Evolutionary conservation across 2,888 invertebrate species (phyloP), one percentile per base, ranked within the genome.

Genomic region (Idaea dimidiata): DNA sequence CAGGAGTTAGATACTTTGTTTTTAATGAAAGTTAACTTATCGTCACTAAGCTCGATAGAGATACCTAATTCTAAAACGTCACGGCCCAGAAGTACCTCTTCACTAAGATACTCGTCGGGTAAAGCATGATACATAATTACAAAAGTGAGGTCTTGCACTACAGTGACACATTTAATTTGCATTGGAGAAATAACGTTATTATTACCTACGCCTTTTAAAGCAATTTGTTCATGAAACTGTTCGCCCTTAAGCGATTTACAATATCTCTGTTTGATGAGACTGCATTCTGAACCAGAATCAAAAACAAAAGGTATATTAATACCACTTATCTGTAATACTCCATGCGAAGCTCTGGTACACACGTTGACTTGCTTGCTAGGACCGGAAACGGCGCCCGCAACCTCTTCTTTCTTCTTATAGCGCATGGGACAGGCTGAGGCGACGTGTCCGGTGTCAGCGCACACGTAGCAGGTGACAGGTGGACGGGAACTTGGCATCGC

Each of bases 311-410:
- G 54, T 1, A 63, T 18, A 6, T 60, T 0, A 0, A 43, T 53
- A 58, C 55, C 58, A 59, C 31, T 60, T 63, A 63, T 55, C 16
- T 63, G 8, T 0, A 63, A 0, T 1, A 60, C 17, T 4, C 63
- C 63, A 17, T 16, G 60, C 53, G 60, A 18, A 0, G 57, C 31
- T 53, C 17, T 54, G 54, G 54, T 16, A n/a, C n/a, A n/a, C n/a
- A n/a, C n/a, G n/a, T n/a, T n/a, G n/a, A n/a, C n/a, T n/a, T n/a
- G n/a, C n/a, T 54, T 54, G 54, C 7, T 5, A 16, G 4, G 5
- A 5, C 7, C 16, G 6, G 54, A 54, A 16, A 5, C 54, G 43
- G 14, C 43, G 14, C 14, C 43, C 16, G 54, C 14, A 16, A 16
- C 54, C n/a, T 5, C 54, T n/a, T 54, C 16, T 16, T 54, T 16